A percentile compares a stretch with the other conserved stretches of the same genome.
Conservation (phyloP, 2,888 invertebrate genomes). For the Caenorhabditis imperialis region DNA sequence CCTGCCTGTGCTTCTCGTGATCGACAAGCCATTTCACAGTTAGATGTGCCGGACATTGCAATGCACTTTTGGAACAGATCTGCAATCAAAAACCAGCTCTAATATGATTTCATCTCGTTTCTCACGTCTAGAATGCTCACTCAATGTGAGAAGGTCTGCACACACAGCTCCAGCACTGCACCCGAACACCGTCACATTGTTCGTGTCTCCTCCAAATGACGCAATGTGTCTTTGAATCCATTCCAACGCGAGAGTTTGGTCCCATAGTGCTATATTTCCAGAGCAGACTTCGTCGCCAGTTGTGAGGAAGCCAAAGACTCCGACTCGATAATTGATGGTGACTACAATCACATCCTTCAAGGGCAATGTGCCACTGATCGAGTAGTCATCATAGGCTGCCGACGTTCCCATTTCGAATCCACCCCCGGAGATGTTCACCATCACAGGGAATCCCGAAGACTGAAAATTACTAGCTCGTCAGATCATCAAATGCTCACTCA, state of each 20-base stretch:
- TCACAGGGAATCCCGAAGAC: slow-evolving; percentile 49
- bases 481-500: no score
- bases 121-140: slow-evolving; percentile 59
- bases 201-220: slow-evolving; percentile 72
- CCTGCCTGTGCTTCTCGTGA: slow-evolving; percentile 21
- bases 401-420: slow-evolving; percentile 20
- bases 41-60: slow-evolving; percentile 60
- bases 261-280: slow-evolving; percentile 73
- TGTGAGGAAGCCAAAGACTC: slow-evolving; percentile 66
- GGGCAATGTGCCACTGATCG: slow-evolving; percentile 59
- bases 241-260: slow-evolving; percentile 71
- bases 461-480: no score
- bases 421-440: slow-evolving; percentile 26
- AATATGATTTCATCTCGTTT: background rate
- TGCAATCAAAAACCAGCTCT: no score
- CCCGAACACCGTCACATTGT: slow-evolving; percentile 74
- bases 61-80: slow-evolving; percentile 63
- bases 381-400: slow-evolving; percentile 18
- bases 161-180: slow-evolving; percentile 69
- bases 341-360: slow-evolving; percentile 67
- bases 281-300: slow-evolving; percentile 47
- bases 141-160: slow-evolving; percentile 60
- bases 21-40: slow-evolving; percentile 53
- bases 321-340: slow-evolving; percentile 70
- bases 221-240: slow-evolving; percentile 76